Base-by-base conservation (phyloP, 2,113 vertebrate genomes). In the Gymnocephalus cernua region DNA sequence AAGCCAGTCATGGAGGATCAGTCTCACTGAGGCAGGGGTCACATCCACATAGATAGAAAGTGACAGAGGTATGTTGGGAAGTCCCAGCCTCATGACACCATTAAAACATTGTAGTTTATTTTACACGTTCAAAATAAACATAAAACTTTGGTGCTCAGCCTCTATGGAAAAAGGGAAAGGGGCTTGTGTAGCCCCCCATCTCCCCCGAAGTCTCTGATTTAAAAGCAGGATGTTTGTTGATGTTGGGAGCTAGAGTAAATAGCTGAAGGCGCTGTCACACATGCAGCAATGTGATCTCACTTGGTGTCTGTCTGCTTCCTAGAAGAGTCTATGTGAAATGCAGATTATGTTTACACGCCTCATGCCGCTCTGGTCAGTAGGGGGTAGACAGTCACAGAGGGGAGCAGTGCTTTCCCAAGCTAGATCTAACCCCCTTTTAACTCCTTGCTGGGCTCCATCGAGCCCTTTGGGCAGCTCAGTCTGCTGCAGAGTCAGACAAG, bases 311-410 rank as follows among this genome's bases (percentile, higher is more conserved):
- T 84, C 74, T 86, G 63, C 83, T 88, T 88, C 83, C 88, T 84
- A 83, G 89, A 88, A 86, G 82, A 65, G 73, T 48, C 79, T 85
- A 84, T 85, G 90, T 83, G 82, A 94, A 92, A 92, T 91, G 85
- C 89, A 91, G 86, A 90, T 93, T 85, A 87, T 92, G 93, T 94
- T 94, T 93, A 92, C 92, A 91, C 58, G 80, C 85, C 82, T 82
- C 77, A 81, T 89, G 73, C 80, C 25, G 70, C 54, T 86, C 27
- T 87, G 89, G 91, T 91, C 87, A 89, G 73, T 82, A 77, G 92
- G 87, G 84, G 91, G 88, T 88, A 74, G 86, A 87, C 80, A 78
- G 78, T 84, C 83, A 80, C 82, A 73, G 74, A 64, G 82, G 77
- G 82, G 78, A 77, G 83, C 53, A 70, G 64, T 64, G 81, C 88